Base-by-base conservation (phyloP, 2,888 invertebrate genomes). In the Drosophila pseudotakahashii region DNA sequence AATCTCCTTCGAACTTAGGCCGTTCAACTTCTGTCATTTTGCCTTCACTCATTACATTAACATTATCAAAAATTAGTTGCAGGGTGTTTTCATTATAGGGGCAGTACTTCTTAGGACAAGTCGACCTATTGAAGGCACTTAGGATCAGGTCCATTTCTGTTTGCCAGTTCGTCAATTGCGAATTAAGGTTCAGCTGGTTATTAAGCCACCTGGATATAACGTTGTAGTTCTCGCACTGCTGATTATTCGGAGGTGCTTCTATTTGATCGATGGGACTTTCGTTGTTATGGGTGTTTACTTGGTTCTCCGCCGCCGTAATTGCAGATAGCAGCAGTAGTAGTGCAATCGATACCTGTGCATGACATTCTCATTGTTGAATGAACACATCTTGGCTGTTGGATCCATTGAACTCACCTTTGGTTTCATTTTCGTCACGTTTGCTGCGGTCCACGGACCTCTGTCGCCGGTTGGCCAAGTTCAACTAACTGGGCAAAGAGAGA, bases 131-230 rank as follows among this genome's bases (percentile, higher is more conserved):
- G 2, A 80, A 14, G 0, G 34, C 13, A 7, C 3, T 19, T 19
- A 7, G 2, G 2, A 34, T 14, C 3, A 10, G 2, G 3, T 5
- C n/a, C 13, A 48, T 7, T 2, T n/a, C 16, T 30, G 7, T 2
- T 13, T 34, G 32, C 16, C 19, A 16, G 7, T 48, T 19, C 4
- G 1, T 19, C 13, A 34, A 7, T 7, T 48, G 32, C 0, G 7
- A 59, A 52, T 72, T 64, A 23, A 42, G 36, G 7, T 19, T 16
- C 16, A 68, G 36, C 47, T 74, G 77, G 5, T 58, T 52, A 7
- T 72, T 68, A 16, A 77, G 45, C 85, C 85, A 81, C 5, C 23
- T 36, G 11, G 44, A 11, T 26, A 81, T 58, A 13, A 47, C 16
- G 0, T 36, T 37, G 14, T 53, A 45, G 9, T 39, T 58, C 3